Base-by-base conservation (phyloP, 2,888 invertebrate species). In the Drosophila cognata region DNA sequence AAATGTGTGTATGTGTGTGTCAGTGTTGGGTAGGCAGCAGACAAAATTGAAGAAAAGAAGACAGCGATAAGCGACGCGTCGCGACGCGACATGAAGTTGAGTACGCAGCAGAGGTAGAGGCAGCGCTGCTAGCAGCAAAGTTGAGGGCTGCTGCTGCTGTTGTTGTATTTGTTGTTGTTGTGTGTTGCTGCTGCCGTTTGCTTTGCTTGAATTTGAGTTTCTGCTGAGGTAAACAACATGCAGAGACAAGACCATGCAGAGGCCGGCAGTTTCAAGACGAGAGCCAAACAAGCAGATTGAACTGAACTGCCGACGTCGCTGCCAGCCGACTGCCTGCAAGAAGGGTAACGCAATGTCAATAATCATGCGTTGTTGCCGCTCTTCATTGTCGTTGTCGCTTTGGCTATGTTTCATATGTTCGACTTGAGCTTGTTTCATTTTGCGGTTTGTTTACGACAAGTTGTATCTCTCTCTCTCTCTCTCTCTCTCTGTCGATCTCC, bases 261-360 rank as follows among this genome's bases (percentile, higher is more conserved):
- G 78, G 81, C 86, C 86, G 84, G 86, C 77, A 81, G 80, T 74
- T 73, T 74, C 46, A 79, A 84, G 84, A 82, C 80, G 71, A 75
- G 78, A 78, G 81, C 75, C 83, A 76, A 79, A 69, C 74, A 73
- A 62, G 70, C 80, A 82, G 80, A 80, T 82, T 82, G 80, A 82
- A 82, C 77, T 41, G 75, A 46, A 46, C 70, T 61, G 75, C 60
- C 60, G 70, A 56, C 48, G 70, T 7, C 66, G 63, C 29, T 43
- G 61, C 7, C 16, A 33, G 59, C 13, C 35, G 69, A 71, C 73
- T 74, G 79, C 64, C 58, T 79, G 76, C 64, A 79, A 81, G 81
- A 81, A 79, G 84, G 77, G 88, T 82, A 82, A 85, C 79, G 88
- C 88, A 85, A 85, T 85, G 88, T 85, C 85, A 85, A 85, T 85